These are phyloP conservation scores for Drosophila navojoa DNA, from an alignment of 1,140 invertebrate species.

Conservation along the genomic window DNA sequence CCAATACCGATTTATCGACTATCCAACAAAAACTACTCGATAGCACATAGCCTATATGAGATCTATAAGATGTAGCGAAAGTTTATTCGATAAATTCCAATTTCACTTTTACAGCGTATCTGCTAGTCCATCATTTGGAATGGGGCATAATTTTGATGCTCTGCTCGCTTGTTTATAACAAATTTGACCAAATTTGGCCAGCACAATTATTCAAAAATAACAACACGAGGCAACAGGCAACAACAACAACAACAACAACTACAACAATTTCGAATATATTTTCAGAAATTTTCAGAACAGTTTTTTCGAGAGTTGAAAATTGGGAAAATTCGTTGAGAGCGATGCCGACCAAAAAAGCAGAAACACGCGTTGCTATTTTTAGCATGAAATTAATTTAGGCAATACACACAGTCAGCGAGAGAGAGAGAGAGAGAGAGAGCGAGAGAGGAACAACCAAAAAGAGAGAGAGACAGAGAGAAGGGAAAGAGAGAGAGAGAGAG, in stretches of 20 bases:
- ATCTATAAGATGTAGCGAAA: no score
- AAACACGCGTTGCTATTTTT: conserved; percentile 78
- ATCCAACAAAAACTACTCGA: no score
- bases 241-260: conserved; percentile 24
- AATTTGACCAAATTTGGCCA: conserved; percentile 80
- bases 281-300: conserved; percentile 45
- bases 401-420: conserved; percentile 38
- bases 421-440: conserved; percentile 3
- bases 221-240: conserved; percentile 44
- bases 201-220: conserved; percentile 53
- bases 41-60: no score
- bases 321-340: conserved; percentile 16
- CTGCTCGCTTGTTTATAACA: conserved; percentile 53
- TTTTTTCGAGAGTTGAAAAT: conserved; percentile 11
- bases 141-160: background rate
- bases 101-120: no score
- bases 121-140: background rate
- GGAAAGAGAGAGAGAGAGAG: background rate
- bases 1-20: no score
- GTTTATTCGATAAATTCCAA: no score
- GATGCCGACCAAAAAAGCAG: conserved; percentile 9
- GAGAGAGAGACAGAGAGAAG: background rate
- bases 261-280: conserved; percentile 13
- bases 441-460: background rate
- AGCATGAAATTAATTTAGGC: conserved; percentile 69